Conservation (phyloP, 2,888 invertebrate species). For the Stramonita haemastoma region DNA sequence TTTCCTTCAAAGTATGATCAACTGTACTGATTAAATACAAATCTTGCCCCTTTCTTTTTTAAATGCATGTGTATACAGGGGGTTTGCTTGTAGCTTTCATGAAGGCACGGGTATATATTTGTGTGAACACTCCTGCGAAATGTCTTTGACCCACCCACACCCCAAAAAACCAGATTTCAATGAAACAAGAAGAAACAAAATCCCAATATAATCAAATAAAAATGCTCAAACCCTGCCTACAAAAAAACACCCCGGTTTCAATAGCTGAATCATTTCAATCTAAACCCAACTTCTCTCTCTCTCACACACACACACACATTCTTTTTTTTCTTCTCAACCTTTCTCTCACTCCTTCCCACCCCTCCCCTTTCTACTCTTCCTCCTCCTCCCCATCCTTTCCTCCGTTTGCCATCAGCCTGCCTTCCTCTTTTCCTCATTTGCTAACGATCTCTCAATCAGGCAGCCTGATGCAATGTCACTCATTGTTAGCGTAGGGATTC, state of each 20-base stretch:
- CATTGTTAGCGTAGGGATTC: conserved; percentile 11
- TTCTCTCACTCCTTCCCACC: background rate
- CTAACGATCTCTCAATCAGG: conserved; percentile 26
- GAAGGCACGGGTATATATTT: background rate
- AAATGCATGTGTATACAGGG: background rate
- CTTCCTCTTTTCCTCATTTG: background rate
- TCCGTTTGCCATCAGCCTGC: background rate
- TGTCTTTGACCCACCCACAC: background rate
- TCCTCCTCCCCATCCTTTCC: background rate
- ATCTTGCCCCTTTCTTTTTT: background rate
- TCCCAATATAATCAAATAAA: too few relatives aligned
- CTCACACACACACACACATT: too few relatives aligned
- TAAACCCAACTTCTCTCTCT: background rate
- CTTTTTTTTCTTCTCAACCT: background rate
- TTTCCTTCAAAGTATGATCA: background rate
- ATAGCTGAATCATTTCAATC: background rate
- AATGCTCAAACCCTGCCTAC: too few relatives aligned
- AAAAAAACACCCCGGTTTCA: background rate
- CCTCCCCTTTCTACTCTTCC: background rate
- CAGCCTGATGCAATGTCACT: conserved; percentile 20
- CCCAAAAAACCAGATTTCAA: background rate
- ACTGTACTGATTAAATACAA: background rate
- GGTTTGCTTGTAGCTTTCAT: background rate
- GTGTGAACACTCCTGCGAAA: background rate
- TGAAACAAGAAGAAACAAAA: too few relatives aligned